Percentiles rank a stretch among this genome's conserved stretches.
Conservation (phyloP, 2,113 vertebrate genomes). For the Solenodon paradoxus region DNA sequence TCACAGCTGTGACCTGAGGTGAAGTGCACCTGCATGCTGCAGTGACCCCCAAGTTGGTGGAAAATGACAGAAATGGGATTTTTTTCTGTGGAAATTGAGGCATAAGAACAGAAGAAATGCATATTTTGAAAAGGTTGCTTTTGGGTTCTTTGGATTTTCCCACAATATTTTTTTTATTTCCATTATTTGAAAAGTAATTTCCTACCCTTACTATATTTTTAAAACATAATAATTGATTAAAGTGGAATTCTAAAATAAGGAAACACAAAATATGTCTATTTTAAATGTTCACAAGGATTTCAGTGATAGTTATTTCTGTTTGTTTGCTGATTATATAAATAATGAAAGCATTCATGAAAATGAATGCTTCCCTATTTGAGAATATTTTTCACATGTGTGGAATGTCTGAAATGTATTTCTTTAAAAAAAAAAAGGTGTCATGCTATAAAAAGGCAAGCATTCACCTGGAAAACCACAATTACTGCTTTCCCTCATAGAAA, state of each 20-base stretch:
- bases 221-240: background rate
- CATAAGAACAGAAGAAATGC: background rate
- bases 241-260: background rate
- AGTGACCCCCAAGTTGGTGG: background rate
- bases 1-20: background rate
- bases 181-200: conserved; percentile 33
- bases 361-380: conserved; percentile 11
- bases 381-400: conserved; percentile 59
- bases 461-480: conserved; percentile 71
- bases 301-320: conserved; percentile 56
- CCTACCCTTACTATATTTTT: background rate
- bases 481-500: conserved; percentile 76
- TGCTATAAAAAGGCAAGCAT: conserved; percentile 76
- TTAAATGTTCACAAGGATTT: background rate
- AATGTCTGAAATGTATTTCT: conserved; percentile 72
- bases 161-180: background rate
- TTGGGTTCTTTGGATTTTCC: background rate
- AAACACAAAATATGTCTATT: background rate
- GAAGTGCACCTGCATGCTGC: background rate
- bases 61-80: background rate
- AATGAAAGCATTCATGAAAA: conserved; percentile 60
- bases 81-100: background rate
- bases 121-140: background rate
- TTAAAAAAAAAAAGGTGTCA: conserved; percentile 66
- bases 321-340: conserved; percentile 54